These are phyloP conservation scores for Autographa pulchrina DNA, from an alignment of 2,888 invertebrate species.

Conservation along the genomic window DNA sequence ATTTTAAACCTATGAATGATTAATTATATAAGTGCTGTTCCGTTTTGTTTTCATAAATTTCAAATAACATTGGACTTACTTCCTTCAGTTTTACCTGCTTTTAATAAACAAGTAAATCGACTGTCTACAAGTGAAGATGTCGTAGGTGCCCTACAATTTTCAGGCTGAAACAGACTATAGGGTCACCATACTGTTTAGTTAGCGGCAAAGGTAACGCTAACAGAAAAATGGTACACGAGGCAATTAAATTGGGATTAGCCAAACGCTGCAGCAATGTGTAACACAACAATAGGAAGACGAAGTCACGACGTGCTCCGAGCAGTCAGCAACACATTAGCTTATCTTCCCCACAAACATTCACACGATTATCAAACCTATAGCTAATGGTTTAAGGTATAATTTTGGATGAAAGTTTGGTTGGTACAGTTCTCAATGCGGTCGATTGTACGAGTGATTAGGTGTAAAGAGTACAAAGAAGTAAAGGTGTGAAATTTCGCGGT, in stretches of 20 bases:
- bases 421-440: slow-evolving; percentile 24
- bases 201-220: too few species aligned
- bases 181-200: too few species aligned
- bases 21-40: neutral
- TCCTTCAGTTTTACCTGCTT: too few species aligned
- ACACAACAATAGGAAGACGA: slow-evolving; percentile 51
- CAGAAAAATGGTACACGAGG: neutral
- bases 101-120: too few species aligned
- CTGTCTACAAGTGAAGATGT: too few species aligned
- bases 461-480: slow-evolving; percentile 40
- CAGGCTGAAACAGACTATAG: too few species aligned
- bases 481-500: slow-evolving; percentile 71
- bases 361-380: slow-evolving; percentile 26
- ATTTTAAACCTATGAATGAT: neutral
- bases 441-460: slow-evolving; percentile 56
- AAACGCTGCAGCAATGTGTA: slow-evolving; percentile 47
- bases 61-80: too few species aligned
- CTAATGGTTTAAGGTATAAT: neutral
- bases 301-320: slow-evolving; percentile 57
- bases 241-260: slow-evolving; percentile 21
- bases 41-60: neutral
- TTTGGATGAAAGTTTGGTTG: slow-evolving; percentile 10
- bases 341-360: slow-evolving; percentile 33
- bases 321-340: slow-evolving; percentile 47
- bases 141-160: too few species aligned